Conservation (phyloP, 2,888 invertebrate species). For the Cremastinae sp. region DNA sequence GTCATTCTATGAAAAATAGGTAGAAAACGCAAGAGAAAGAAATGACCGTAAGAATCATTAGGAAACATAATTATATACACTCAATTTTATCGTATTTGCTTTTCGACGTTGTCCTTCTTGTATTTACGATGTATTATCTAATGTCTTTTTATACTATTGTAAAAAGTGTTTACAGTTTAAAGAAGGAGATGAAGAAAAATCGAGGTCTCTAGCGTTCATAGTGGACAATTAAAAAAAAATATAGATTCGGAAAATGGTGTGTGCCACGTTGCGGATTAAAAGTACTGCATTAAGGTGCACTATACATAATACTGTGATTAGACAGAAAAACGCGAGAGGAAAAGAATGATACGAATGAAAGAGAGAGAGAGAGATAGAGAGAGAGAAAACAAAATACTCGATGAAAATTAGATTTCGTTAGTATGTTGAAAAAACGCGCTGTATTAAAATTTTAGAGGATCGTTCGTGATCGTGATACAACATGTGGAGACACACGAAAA, state of each 20-base stretch:
- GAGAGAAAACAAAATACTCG: slow-evolving; percentile 23
- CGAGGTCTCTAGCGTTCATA: slow-evolving; percentile 42
- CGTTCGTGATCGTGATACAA: slow-evolving; percentile 15
- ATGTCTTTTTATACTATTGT: slow-evolving; percentile 66
- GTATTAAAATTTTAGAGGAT: slow-evolving; percentile 29
- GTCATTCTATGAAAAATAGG: neutral
- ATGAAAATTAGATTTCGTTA: slow-evolving; percentile 32
- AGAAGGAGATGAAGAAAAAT: slow-evolving; percentile 24
- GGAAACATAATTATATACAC: slow-evolving; percentile 63
- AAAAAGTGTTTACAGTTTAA: slow-evolving; percentile 63
- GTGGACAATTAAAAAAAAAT: slow-evolving; percentile 26
- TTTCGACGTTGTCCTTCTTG: slow-evolving; percentile 66
- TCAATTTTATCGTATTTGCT: slow-evolving; percentile 64
- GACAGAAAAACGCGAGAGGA: slow-evolving; percentile 48
- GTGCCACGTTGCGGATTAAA: slow-evolving; percentile 13
- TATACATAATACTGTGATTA: slow-evolving; percentile 59
- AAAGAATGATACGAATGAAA: slow-evolving; percentile 22
- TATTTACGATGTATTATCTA: slow-evolving; percentile 63
- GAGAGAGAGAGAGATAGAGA: slow-evolving; percentile 26
- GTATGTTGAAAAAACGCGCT: slow-evolving; percentile 34
- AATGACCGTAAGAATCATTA: slow-evolving; percentile 52
- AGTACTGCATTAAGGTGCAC: slow-evolving; percentile 32
- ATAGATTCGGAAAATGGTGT: slow-evolving; percentile 27
- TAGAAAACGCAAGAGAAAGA: neutral
- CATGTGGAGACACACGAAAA: slow-evolving; percentile 21